Evolutionary conservation across 2,113 vertebrate genomes (phyloP).

Genomic region (Phyllostomus hastatus): DNA sequence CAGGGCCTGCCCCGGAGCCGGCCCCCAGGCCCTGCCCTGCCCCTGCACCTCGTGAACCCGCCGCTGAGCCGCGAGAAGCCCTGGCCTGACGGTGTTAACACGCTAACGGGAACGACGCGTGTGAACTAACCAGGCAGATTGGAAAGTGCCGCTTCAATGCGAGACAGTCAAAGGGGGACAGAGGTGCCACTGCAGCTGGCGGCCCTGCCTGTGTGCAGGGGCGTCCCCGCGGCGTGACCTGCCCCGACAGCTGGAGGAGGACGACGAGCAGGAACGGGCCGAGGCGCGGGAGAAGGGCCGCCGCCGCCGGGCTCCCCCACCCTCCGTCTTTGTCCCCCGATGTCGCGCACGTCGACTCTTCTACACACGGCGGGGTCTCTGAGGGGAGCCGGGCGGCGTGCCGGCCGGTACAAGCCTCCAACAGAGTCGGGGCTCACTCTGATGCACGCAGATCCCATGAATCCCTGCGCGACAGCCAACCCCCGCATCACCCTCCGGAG

Average conservation of each 20-base stretch:
- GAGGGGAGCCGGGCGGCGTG: neutral
- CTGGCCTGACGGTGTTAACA: neutral
- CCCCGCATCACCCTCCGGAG: neutral
- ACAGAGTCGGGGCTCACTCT: neutral
- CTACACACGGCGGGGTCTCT: neutral
- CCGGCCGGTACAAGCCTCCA: neutral
- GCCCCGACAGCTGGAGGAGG: neutral
- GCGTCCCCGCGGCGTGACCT: too few species aligned
- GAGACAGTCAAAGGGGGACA: rapidly evolving
- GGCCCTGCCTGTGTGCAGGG: rapidly evolving
- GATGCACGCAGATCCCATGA: neutral
- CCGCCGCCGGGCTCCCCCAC: too few species aligned
- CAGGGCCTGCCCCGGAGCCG: rapidly evolving
- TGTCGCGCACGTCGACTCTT: neutral
- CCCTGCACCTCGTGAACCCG: neutral
- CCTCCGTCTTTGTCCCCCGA: too few species aligned
- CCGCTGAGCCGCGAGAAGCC: neutral
- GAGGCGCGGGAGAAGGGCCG: neutral
- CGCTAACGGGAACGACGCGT: neutral
- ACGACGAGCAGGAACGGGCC: neutral
- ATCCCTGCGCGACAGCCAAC: neutral
- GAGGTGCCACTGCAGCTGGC: rapidly evolving
- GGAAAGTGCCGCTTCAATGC: neutral
- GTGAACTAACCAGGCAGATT: neutral
- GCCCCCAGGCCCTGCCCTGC: neutral